These are phyloP conservation scores for Encarsia formosa DNA, from an alignment of 2,888 invertebrate species.

Conservation along the genomic window DNA sequence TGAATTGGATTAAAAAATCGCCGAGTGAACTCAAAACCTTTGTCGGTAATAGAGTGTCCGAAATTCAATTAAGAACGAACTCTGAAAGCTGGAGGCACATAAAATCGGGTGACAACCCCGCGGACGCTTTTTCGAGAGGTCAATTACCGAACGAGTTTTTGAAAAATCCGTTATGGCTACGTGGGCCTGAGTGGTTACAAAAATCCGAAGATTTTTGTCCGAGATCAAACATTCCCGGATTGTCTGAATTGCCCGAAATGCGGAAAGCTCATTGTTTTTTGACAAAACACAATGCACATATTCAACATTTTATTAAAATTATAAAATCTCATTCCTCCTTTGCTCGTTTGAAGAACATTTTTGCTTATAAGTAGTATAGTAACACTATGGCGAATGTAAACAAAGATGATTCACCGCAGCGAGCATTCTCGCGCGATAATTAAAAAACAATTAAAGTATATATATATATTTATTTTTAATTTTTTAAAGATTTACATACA, in stretches of 20 bases:
- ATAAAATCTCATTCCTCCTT: no score
- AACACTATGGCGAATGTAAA: no score
- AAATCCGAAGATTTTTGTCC: not conserved
- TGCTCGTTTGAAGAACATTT: no score
- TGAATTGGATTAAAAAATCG: conserved; percentile 14
- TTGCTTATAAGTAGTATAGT: no score
- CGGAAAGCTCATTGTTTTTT: not conserved
- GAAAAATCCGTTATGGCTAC: conserved; percentile 6
- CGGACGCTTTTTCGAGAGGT: conserved; percentile 17
- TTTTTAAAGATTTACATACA: no score
- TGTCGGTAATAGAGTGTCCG: conserved; percentile 16
- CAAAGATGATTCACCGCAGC: no score
- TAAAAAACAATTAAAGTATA: no score
- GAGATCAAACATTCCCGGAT: not conserved
- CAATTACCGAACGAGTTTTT: conserved; percentile 11
- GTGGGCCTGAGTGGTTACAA: conserved; percentile 9
- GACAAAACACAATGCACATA: no score
- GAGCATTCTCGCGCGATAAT: no score
- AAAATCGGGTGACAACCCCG: conserved; percentile 16
- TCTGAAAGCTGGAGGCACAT: not conserved
- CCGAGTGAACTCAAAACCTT: conserved; percentile 15
- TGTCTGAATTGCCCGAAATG: not conserved
- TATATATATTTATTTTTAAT: no score
- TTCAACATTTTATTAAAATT: no score
- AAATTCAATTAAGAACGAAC: not conserved